Base-by-base conservation (phyloP, 2,113 vertebrate species). In the Notarius quadriscutis region DNA sequence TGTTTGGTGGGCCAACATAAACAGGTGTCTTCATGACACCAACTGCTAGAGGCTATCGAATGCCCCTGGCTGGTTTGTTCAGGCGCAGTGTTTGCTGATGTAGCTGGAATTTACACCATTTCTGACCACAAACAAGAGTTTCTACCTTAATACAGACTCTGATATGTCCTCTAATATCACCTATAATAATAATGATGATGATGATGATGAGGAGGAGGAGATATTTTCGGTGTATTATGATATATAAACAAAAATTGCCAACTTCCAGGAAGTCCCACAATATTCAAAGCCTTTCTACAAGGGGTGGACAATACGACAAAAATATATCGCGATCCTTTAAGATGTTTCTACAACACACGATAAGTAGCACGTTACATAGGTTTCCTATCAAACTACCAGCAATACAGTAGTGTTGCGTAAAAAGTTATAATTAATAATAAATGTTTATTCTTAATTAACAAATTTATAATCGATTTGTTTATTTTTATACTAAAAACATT, bases 11-110 rank as follows among this genome's bases (percentile, higher is more conserved):
- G 81, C 85, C 82, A 79, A 84, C 60, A 55, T 87, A 89, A 89
- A 89, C 88, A 89, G 88, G 88, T 89, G 88, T 80, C 82, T 78
- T 84, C 86, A 80, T 89, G 81, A 89, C 81, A 84, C 85, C 88
- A 89, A 87, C 81, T 84, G 88, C 85, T 74, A 53, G 53, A 78
- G 77, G 88, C 84, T 80, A 89, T 84, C 85, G 60, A 48, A 89
- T 78, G 62, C 71, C 67, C 84, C 57, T 67, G 81, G 53, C 67
- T 81, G 4, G 50, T 78, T 87, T 41, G 58, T 75, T 84, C 71
- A 77, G 48, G 57, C 69, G 25, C 15, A 22, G 27, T 2, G 17
- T 87, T 82, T 51, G 57, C 80, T 87, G 80, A 87, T 87, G 20
- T 60, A 63, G 51, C 62, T 58, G n/a, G 72, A 86, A 81, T 50